Evolutionary conservation across 2,888 invertebrate genomes (phyloP), one percentile per base, ranked within the genome.

Genomic region (Caenorhabditis zanzibari): DNA sequence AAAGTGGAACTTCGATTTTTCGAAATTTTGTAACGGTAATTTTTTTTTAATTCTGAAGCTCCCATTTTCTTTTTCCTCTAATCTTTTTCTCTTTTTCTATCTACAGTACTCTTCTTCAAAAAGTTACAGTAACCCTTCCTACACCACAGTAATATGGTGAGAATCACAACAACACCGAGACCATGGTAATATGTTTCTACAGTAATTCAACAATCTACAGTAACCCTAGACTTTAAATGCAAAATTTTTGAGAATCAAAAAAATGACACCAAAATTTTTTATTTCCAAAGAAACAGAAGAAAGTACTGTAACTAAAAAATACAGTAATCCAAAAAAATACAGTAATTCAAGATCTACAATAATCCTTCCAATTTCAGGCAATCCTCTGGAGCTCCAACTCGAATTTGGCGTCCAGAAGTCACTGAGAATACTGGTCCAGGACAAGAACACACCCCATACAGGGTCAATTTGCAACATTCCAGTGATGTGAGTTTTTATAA

Each of bases 401-500:
- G 88, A 41, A 85, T 89, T 63, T 89, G 89, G 89, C 81, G 85
- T 59, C 89, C 89, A 10, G 88, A 89, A 71, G 82, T 89, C 38
- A 84, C 84, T 7, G 86, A 86, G 47, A 87, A 87, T 61, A 69
- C 76, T 28, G 86, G 83, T 19, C 63, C 82, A n/a, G 74, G 73
- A 32, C 63, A 76, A 19, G 75, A 86, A 6, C 76, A 84, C 19
- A 75, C 82, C 32, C 86, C 86, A 22, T 86, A 77, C 68, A 66
- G 68, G 0, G 88, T 88, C 58, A 81, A 81, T 54, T 75, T 88
- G 56, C 83, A 88, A 63, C 88, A 88, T 52, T 74, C 35, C 49
- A 82, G 71, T 64, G 85, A 85, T 72, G 88, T 88, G 44, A 69
- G 81, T 74, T 32, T 52, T 41, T 54, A 16, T 32, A 32, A 32